These are phyloP conservation scores for Allacma fusca DNA, from an alignment of 2,888 invertebrate genomes.

Conservation along the genomic window DNA sequence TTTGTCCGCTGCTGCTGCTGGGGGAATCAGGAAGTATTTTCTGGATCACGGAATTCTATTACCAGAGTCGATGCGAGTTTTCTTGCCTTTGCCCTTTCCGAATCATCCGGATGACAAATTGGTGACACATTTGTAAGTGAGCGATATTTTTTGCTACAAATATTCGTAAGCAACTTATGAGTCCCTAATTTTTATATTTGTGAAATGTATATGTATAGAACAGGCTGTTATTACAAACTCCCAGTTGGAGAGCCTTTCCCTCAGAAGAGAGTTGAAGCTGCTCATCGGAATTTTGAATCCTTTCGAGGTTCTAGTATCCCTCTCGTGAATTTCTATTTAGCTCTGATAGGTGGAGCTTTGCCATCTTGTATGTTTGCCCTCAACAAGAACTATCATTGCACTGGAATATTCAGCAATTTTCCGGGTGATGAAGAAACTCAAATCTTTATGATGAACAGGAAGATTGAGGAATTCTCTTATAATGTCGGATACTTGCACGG, in stretches of 20 bases:
- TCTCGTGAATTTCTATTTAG: constrained; percentile 26
- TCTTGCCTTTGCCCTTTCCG: constrained; percentile 43
- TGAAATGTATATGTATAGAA: too few relatives aligned
- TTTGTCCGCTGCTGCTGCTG: constrained; percentile 41
- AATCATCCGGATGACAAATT: constrained; percentile 44
- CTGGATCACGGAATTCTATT: constrained; percentile 31
- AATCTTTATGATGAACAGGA: constrained; percentile 19
- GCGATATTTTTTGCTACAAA: background rate
- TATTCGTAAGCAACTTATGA: too few relatives aligned
- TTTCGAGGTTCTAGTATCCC: constrained; percentile 21
- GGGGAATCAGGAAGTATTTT: constrained; percentile 44
- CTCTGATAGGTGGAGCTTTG: constrained; percentile 24
- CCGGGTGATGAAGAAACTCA: constrained; percentile 23
- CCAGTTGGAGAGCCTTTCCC: constrained; percentile 27
- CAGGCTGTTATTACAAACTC: constrained; percentile 21
- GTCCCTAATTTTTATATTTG: too few relatives aligned
- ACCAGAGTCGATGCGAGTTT: constrained; percentile 35
- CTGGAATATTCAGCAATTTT: constrained; percentile 36
- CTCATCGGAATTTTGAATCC: constrained; percentile 13
- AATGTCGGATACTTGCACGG: constrained; percentile 39
- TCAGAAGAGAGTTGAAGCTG: background rate
- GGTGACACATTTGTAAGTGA: constrained; percentile 44
- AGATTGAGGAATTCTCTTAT: constrained; percentile 32
- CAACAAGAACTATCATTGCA: constrained; percentile 31
- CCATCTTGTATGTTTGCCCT: constrained; percentile 16